A percentile compares a stretch with the other conserved stretches of the same genome.
Evolutionary conservation across 2,888 invertebrate species (phyloP).

Genomic region (Acanthosoma haemorrhoidale): DNA sequence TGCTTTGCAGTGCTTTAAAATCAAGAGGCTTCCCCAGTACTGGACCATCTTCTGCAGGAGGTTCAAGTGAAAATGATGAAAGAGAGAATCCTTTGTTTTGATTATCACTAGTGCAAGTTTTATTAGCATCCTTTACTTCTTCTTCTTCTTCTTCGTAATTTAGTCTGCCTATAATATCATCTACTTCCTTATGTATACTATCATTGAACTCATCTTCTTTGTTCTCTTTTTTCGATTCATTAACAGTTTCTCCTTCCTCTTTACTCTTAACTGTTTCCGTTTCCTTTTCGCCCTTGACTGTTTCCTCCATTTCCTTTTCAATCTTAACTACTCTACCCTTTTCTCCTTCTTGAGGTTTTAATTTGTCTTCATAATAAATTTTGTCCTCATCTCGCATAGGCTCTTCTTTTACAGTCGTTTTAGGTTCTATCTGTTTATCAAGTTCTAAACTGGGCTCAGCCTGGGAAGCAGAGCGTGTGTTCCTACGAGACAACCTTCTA

Average conservation of each 20-base stretch:
- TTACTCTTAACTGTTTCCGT: constrained; percentile 32
- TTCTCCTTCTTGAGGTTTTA: constrained; percentile 47
- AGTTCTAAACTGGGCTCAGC: neutral
- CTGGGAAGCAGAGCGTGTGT: neutral
- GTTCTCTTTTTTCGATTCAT: neutral
- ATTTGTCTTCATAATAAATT: constrained; percentile 21
- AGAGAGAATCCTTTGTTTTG: neutral
- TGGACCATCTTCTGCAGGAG: constrained; percentile 3
- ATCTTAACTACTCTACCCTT: constrained; percentile 50
- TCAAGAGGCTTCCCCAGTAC: neutral
- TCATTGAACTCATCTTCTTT: neutral
- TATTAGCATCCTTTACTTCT: neutral
- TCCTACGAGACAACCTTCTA: constrained; percentile 11
- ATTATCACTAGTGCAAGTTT: constrained; percentile 22
- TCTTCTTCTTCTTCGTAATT: neutral
- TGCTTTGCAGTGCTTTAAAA: neutral
- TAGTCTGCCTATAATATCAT: neutral
- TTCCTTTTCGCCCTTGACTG: constrained; percentile 40
- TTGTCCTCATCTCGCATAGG: neutral
- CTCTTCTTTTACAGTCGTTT: constrained; percentile 39
- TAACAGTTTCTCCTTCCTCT: constrained; percentile 6
- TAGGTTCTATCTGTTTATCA: constrained; percentile 39
- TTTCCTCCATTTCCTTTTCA: constrained; percentile 28
- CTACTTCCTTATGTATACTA: neutral
- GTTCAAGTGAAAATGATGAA: constrained; percentile 33